phyloP scores from a whole-genome alignment of 1,140 invertebrate genomes.

The Trachelipus rathkii region DNA sequence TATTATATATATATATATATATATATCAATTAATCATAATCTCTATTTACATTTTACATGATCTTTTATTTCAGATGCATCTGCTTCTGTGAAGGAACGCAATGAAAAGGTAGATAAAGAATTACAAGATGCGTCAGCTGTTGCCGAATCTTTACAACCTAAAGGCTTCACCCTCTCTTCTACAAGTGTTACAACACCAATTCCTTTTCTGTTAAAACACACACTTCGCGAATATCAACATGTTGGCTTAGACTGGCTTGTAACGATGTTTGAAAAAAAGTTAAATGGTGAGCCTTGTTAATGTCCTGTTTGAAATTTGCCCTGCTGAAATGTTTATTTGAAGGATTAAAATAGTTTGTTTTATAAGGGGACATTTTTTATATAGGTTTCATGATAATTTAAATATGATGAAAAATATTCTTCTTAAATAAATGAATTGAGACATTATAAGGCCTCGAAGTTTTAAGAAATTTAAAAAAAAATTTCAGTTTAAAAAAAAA shows the following conservation, averaged over 20 bases:
- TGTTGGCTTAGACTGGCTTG: conserved; percentile 97
- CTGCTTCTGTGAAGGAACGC: neutral
- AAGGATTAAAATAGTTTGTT: too few relatives aligned
- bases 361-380: neutral
- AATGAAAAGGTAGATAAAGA: conserved; percentile 57
- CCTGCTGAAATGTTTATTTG: conserved; percentile 64
- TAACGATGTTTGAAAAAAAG: conserved; percentile 94
- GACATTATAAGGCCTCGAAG: too few relatives aligned
- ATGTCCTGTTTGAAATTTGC: conserved; percentile 62
- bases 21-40: too few relatives aligned
- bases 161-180: conserved; percentile 95
- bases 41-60: too few relatives aligned
- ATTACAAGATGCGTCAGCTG: conserved; percentile 77
- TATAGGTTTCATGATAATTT: neutral
- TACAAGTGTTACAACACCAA: conserved; percentile 83
- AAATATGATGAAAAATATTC: neutral
- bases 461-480: too few relatives aligned
- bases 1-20: too few relatives aligned
- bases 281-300: conserved; percentile 80
- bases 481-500: too few relatives aligned
- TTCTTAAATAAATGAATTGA: too few relatives aligned
- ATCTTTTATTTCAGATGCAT: too few relatives aligned
- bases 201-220: conserved; percentile 91
- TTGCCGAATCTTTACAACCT: conserved; percentile 94
- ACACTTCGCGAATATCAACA: conserved; percentile 94